Conservation (phyloP, 2,113 vertebrate species). For the Typhlomys cinereus region DNA sequence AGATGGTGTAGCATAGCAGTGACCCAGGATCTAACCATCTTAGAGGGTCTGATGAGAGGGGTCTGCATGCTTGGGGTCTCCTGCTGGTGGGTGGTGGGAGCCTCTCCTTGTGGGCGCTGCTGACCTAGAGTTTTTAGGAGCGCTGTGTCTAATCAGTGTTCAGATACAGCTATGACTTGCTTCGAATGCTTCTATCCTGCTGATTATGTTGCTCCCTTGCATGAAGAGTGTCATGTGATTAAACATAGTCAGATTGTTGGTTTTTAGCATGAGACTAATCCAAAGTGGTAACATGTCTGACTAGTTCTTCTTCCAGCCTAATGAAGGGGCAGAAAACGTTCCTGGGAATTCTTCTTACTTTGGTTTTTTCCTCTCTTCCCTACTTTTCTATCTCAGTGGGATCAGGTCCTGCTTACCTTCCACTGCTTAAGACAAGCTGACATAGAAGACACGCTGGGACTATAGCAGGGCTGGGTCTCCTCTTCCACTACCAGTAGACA, state of each 20-base stretch:
- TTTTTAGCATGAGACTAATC: neutral
- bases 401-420: constrained; percentile 83
- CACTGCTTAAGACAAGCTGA: constrained; percentile 86
- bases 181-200: constrained; percentile 45
- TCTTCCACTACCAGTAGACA: constrained; percentile 85
- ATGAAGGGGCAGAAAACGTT: constrained; percentile 5
- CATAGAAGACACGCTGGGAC: constrained; percentile 84
- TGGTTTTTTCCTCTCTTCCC: constrained; percentile 65
- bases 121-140: neutral
- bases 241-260: neutral
- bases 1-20: constrained; percentile 54
- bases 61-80: neutral
- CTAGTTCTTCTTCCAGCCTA: constrained; percentile 53
- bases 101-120: neutral
- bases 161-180: neutral
- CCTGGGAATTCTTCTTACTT: constrained; percentile 77
- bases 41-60: constrained; percentile 38
- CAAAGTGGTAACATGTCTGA: neutral
- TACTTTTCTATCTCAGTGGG: constrained; percentile 80
- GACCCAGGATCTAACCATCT: constrained; percentile 37
- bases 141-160: constrained; percentile 28
- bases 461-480: constrained; percentile 84
- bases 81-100: neutral
- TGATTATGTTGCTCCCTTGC: constrained; percentile 22
- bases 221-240: constrained; percentile 39